These are phyloP conservation scores for Glyphotaelius pellucidus DNA, from an alignment of 2,888 invertebrate genomes.

Conservation along the genomic window DNA sequence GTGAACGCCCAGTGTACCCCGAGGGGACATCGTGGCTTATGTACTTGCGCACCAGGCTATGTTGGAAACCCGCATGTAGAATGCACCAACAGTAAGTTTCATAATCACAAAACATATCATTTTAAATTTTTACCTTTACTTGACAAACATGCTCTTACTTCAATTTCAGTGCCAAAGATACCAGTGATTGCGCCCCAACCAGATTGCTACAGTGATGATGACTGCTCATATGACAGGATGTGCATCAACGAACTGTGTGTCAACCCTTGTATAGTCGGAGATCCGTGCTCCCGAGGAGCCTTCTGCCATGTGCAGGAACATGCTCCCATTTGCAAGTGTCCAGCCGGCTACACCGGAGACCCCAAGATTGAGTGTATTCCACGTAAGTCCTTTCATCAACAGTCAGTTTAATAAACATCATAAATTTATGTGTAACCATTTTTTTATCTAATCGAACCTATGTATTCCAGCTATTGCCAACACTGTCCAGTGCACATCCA, in stretches of 20 bases:
- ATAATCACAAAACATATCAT: not conserved
- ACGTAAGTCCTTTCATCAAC: slow-evolving; percentile 79
- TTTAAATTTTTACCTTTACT: slow-evolving; percentile 18
- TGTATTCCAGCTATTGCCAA: slow-evolving; percentile 78
- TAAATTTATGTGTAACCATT: not conserved
- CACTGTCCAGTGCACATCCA: slow-evolving; percentile 85
- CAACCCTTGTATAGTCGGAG: slow-evolving; percentile 84
- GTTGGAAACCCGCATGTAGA: slow-evolving; percentile 88
- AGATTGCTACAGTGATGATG: slow-evolving; percentile 88
- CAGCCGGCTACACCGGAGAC: slow-evolving; percentile 86
- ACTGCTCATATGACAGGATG: slow-evolving; percentile 85
- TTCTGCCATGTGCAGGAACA: slow-evolving; percentile 89
- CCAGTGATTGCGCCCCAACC: slow-evolving; percentile 71
- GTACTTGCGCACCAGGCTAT: slow-evolving; percentile 87
- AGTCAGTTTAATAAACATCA: not conserved
- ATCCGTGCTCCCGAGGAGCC: slow-evolving; percentile 88
- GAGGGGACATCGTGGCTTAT: slow-evolving; percentile 85
- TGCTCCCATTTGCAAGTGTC: slow-evolving; percentile 88
- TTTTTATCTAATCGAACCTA: not conserved
- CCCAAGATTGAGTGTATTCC: slow-evolving; percentile 85
- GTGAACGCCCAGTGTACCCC: slow-evolving; percentile 90
- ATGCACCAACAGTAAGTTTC: slow-evolving; percentile 79
- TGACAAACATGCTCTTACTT: slow-evolving; percentile 16
- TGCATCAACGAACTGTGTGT: slow-evolving; percentile 87
- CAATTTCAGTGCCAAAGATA: slow-evolving; percentile 68